These are phyloP conservation scores for Prinia subflava DNA, from an alignment of 2,113 vertebrate species.

Conservation along the genomic window DNA sequence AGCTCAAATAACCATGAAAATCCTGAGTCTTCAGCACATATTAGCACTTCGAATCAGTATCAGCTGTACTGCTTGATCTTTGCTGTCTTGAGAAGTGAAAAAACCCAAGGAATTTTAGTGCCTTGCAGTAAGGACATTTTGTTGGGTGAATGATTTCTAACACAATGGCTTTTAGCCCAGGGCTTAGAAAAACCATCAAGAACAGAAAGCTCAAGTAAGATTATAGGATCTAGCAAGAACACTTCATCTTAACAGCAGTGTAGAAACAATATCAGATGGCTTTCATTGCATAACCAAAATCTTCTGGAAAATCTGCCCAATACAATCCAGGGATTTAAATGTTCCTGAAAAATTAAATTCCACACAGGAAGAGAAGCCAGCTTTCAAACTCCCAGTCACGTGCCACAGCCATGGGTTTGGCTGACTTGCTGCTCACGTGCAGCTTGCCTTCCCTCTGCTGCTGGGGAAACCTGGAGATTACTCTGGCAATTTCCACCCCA, in stretches of 20 bases:
- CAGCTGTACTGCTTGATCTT: not conserved
- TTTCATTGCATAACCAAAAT: slow-evolving; percentile 36
- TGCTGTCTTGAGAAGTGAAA: not conserved
- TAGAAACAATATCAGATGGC: not conserved
- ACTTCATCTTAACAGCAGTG: not conserved
- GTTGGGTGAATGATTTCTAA: not conserved
- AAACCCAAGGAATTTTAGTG: not conserved
- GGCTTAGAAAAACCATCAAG: slow-evolving; percentile 5
- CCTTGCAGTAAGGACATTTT: not conserved
- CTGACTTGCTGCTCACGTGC: not conserved
- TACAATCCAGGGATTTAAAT: not conserved
- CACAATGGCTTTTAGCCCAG: not conserved
- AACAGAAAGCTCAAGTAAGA: slow-evolving; percentile 14
- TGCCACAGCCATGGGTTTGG: not conserved
- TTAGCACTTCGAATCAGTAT: not conserved
- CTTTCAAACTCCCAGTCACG: not conserved
- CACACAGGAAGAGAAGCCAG: not conserved
- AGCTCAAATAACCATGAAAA: not conserved
- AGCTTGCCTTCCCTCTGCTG: not conserved
- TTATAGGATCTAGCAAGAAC: slow-evolving; percentile 28
- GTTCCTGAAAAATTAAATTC: not conserved
- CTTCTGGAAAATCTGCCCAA: slow-evolving; percentile 15
- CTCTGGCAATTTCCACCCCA: not conserved
- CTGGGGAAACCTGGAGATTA: not conserved
- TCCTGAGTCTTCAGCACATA: not conserved